phyloP scores from a whole-genome alignment of 1,140 invertebrate genomes.

The Charaxes varanes region DNA sequence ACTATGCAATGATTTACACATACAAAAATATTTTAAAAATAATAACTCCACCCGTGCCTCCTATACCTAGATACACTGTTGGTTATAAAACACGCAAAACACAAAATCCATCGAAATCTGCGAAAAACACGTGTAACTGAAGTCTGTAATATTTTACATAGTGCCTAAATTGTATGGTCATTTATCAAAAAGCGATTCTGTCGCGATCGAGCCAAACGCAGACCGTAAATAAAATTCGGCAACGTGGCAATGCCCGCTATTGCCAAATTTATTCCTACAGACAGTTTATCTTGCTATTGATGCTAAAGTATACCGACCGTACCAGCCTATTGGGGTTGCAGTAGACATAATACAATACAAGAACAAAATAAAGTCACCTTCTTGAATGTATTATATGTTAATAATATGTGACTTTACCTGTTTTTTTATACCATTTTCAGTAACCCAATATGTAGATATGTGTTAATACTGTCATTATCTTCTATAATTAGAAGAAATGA shows the following conservation, averaged over 20 bases:
- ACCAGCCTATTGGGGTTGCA: constrained; percentile 12
- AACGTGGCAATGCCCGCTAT: constrained; percentile 12
- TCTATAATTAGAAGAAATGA: too few relatives aligned
- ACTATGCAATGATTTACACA: too few relatives aligned
- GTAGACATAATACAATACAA: constrained; percentile 5
- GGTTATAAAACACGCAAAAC: too few relatives aligned
- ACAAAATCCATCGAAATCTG: neutral
- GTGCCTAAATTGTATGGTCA: constrained; percentile 6
- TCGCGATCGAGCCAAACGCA: constrained; percentile 6
- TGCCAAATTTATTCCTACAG: constrained; percentile 17
- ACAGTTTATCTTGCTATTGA: constrained; percentile 14
- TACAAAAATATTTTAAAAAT: too few relatives aligned
- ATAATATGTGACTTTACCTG: too few relatives aligned
- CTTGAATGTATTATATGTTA: neutral
- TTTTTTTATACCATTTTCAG: too few relatives aligned
- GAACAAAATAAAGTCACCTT: neutral
- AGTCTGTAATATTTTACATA: constrained; percentile 3
- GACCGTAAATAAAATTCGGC: constrained; percentile 17
- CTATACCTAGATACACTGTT: too few relatives aligned
- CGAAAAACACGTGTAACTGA: neutral
- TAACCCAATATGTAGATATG: too few relatives aligned
- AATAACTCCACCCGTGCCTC: too few relatives aligned
- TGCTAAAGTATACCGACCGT: constrained; percentile 17
- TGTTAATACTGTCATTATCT: too few relatives aligned
- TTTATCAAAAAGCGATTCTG: constrained; percentile 17